Evolutionary conservation across 2,888 invertebrate species (phyloP).

Genomic region (Tipula helvola): DNA sequence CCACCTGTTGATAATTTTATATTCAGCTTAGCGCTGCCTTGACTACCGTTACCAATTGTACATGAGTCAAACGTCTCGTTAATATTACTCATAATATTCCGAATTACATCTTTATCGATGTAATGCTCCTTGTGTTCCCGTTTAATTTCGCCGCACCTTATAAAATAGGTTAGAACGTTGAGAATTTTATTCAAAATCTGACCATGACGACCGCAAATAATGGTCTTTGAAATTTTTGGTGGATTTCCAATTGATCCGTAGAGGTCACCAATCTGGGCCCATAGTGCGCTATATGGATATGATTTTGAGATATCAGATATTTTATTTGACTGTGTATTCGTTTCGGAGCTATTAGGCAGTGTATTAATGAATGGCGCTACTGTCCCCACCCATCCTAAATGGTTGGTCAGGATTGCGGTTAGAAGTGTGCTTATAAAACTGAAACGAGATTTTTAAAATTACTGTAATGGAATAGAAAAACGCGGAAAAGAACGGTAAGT

Average conservation of each 20-base stretch:
- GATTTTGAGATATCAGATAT: constrained; percentile 44
- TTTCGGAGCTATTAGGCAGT: constrained; percentile 29
- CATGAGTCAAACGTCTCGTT: constrained; percentile 12
- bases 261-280: constrained; percentile 80
- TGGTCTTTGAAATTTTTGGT: constrained; percentile 61
- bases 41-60: constrained; percentile 22
- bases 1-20: neutral
- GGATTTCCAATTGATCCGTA: constrained; percentile 77
- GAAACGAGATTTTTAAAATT: constrained; percentile 28
- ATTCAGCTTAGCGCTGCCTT: constrained; percentile 17
- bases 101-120: constrained; percentile 25
- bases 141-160: constrained; percentile 63
- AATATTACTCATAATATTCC: constrained; percentile 21
- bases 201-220: constrained; percentile 54
- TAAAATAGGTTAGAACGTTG: constrained; percentile 72
- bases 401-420: constrained; percentile 79
- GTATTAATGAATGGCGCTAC: constrained; percentile 35
- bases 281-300: constrained; percentile 74
- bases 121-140: constrained; percentile 38
- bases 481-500: neutral
- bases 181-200: constrained; percentile 61
- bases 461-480: neutral
- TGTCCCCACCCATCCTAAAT: constrained; percentile 83
- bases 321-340: constrained; percentile 28
- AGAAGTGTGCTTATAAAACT: constrained; percentile 84